Conservation (phyloP, 2,113 vertebrate species). For the Bettongia penicillata region DNA sequence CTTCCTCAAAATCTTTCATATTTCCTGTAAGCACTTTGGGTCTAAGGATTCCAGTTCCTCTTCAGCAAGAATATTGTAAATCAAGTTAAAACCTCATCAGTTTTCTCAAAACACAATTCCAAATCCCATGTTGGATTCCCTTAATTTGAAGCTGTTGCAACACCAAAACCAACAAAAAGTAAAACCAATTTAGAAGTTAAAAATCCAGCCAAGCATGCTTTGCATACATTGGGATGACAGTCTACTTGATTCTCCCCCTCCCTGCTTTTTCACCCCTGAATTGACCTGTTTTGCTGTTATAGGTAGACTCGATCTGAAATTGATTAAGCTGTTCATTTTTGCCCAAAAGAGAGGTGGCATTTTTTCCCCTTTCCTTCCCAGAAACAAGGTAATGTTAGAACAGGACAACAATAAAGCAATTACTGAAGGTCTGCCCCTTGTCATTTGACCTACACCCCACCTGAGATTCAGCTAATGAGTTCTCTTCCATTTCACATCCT, state of each 20-base stretch:
- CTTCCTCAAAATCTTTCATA: neutral
- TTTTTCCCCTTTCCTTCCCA: neutral
- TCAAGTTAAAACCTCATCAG: neutral
- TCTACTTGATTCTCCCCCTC: neutral
- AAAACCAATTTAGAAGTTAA: neutral
- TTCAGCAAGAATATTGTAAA: neutral
- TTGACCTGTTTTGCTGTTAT: neutral
- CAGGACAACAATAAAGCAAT: neutral
- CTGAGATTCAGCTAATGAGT: constrained; percentile 35
- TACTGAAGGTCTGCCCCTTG: neutral
- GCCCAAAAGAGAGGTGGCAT: neutral
- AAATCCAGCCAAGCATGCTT: neutral
- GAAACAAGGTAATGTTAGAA: constrained; percentile 23
- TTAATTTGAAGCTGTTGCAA: neutral
- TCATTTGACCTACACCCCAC: neutral
- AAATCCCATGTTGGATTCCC: neutral
- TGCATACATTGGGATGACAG: neutral
- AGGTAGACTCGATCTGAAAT: neutral
- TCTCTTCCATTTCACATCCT: constrained; percentile 27
- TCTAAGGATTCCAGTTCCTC: neutral
- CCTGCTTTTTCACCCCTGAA: neutral
- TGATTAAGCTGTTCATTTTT: constrained; percentile 2
- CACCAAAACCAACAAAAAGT: neutral
- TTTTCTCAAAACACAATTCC: neutral
- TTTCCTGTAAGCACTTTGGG: neutral